Base-by-base conservation (phyloP, 2,113 vertebrate genomes). In the Octodon degus region DNA sequence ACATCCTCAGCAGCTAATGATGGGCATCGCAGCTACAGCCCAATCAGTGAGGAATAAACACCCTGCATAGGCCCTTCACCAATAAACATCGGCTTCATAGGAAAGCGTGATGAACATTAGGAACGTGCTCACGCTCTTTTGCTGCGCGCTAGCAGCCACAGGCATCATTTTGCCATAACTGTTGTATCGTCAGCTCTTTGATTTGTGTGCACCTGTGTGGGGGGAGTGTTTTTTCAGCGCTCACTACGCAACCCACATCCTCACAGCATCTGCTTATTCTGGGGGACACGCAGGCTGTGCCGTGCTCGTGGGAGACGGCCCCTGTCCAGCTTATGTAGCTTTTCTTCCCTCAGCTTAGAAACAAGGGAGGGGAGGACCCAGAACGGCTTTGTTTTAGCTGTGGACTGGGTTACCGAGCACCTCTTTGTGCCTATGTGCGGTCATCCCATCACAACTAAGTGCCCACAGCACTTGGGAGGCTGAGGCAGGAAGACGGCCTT, bases 321-420 rank as follows among this genome's bases (percentile, higher is more conserved):
- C 10, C 13, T 34, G 8, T 17, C 32, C 27, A 20, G 1, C 24
- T 12, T 24, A 4, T 32, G n/a, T 19, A 7, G 10, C 12, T 62
- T n/a, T 13, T 2, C 67, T 68, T 27, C n/a, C 17, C 62, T 11
- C 2, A 24, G 32, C 9, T 55, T 27, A 6, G 4, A 19, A 5
- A 0, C 53, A 30, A 27, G 40, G 5, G 1, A 7, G 43, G 24
- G 32, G 55, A 14, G 2, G 17, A 19, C n/a, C 30, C 17, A 1
- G 17, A 16, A 55, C 0, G 25, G 68, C 12, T 22, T 4, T 22
- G 13, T 6, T 19, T 47, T 30, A 3, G 40, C 20, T 17, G 40
- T 0, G 1, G 7, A 5, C 7, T 20, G 19, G 32, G 0, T 17
- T n/a, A 27, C 72, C 55, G 4, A 27, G 12, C 37, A 0, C 24